These are phyloP conservation scores for Rhodophaea formosa DNA, from an alignment of 2,888 invertebrate species.

Conservation along the genomic window DNA sequence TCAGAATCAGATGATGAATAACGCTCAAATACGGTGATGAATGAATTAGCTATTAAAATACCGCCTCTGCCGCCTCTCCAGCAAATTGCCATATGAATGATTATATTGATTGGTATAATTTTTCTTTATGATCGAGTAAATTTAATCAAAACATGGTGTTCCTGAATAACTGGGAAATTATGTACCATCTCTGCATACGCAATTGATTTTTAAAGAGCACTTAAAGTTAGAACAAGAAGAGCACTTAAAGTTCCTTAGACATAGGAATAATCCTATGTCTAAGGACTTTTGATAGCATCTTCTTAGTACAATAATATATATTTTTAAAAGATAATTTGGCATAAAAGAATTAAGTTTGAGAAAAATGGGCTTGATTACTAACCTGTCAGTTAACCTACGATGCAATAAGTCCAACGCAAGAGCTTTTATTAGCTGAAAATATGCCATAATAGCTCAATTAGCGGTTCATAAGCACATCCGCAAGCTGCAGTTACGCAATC, in stretches of 20 bases:
- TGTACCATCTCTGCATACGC: background rate
- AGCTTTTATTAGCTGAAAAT: too few species aligned
- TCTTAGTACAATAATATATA: too few species aligned
- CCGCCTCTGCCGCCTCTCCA: background rate
- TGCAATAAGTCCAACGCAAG: too few species aligned
- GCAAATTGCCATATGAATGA: background rate
- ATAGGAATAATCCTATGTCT: too few species aligned
- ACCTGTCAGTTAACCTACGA: too few species aligned
- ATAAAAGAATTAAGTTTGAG: too few species aligned
- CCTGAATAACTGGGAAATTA: background rate
- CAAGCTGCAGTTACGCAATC: constrained; percentile 2
- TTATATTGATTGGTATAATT: background rate
- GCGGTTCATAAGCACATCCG: background rate
- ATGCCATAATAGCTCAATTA: background rate
- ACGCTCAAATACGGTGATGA: background rate
- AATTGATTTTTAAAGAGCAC: background rate
- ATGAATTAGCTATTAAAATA: background rate
- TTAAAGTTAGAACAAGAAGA: too few species aligned
- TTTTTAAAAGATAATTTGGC: too few species aligned
- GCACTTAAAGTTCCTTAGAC: too few species aligned
- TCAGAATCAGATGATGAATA: background rate
- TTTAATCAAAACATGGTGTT: background rate
- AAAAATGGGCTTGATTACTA: too few species aligned
- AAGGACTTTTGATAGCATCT: too few species aligned
- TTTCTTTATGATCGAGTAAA: background rate